These are phyloP conservation scores for Agrotis ipsilon DNA, from an alignment of 2,888 invertebrate genomes.

Conservation along the genomic window DNA sequence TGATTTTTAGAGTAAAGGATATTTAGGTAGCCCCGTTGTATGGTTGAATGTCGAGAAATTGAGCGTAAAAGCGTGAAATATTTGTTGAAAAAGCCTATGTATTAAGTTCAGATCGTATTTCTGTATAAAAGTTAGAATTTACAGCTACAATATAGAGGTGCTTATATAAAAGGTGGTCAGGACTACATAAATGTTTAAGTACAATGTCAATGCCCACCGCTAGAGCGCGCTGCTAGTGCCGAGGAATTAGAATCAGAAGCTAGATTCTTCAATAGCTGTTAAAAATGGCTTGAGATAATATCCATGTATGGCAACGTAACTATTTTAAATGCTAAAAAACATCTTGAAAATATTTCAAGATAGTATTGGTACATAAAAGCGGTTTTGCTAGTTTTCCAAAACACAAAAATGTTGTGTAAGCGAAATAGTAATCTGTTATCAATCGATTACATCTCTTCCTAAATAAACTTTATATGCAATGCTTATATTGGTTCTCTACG, in stretches of 20 bases:
- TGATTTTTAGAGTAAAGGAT: conserved; percentile 43
- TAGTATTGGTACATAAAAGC: conserved; percentile 6
- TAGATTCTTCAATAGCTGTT: conserved; percentile 37
- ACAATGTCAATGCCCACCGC: conserved; percentile 53
- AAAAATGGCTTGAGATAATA: conserved; percentile 36
- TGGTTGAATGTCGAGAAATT: conserved; percentile 28
- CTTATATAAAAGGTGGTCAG: conserved; percentile 60
- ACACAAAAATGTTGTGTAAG: conserved; percentile 21
- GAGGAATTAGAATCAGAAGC: conserved; percentile 7
- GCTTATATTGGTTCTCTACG: conserved; percentile 42
- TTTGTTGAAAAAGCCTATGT: conserved; percentile 21
- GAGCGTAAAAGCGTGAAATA: conserved; percentile 20
- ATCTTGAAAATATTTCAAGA: conserved; percentile 17
- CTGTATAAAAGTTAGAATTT: conserved; percentile 44
- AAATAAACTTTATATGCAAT: conserved; percentile 32
- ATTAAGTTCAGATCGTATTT: conserved; percentile 32
- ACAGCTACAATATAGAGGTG: conserved; percentile 57
- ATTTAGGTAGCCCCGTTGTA: conserved; percentile 27
- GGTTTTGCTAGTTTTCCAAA: conserved; percentile 32
- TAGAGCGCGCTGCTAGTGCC: conserved; percentile 24
- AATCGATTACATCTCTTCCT: conserved; percentile 39
- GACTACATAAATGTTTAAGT: conserved; percentile 44
- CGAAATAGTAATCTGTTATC: conserved; percentile 19
- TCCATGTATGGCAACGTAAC: conserved; percentile 13
- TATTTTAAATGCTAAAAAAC: conserved; percentile 19